Evolutionary conservation across 2,888 invertebrate species (phyloP).

Genomic region (Cantharis lateralis): DNA sequence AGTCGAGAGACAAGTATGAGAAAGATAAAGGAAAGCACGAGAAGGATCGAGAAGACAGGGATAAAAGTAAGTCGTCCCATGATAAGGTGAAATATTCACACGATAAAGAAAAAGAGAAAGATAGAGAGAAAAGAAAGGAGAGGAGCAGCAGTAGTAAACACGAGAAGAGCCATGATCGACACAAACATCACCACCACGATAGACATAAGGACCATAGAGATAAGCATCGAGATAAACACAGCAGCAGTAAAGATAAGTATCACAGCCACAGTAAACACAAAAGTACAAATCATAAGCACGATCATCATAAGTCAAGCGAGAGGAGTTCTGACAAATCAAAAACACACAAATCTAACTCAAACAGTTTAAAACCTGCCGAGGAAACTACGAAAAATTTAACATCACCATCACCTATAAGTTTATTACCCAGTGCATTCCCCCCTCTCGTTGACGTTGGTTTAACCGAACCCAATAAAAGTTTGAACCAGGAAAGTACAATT

Average conservation of each 20-base stretch:
- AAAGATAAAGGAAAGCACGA: conserved; percentile 31
- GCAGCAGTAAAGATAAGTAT: conserved; percentile 22
- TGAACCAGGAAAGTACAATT: neutral
- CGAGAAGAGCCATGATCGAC: conserved; percentile 25
- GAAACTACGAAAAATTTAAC: neutral
- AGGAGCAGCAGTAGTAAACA: conserved; percentile 6
- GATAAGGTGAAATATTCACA: conserved; percentile 8
- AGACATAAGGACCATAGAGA: conserved; percentile 31
- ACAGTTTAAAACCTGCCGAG: neutral
- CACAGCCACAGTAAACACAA: conserved; percentile 21
- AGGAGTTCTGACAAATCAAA: neutral
- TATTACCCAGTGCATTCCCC: neutral
- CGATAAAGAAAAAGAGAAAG: conserved; percentile 18
- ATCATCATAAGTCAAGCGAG: conserved; percentile 16
- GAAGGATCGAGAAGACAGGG: conserved; percentile 36
- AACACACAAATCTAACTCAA: neutral
- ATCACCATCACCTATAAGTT: neutral
- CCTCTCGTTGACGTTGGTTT: neutral
- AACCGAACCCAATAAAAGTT: conserved; percentile 4
- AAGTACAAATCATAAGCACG: conserved; percentile 11
- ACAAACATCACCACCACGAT: conserved; percentile 27
- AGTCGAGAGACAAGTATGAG: conserved; percentile 30
- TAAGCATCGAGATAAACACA: conserved; percentile 30
- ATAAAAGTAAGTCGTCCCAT: conserved; percentile 32
- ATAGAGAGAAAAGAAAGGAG: conserved; percentile 25